Base-by-base conservation (phyloP, 1,140 invertebrate genomes). In the Ericerus pela region DNA sequence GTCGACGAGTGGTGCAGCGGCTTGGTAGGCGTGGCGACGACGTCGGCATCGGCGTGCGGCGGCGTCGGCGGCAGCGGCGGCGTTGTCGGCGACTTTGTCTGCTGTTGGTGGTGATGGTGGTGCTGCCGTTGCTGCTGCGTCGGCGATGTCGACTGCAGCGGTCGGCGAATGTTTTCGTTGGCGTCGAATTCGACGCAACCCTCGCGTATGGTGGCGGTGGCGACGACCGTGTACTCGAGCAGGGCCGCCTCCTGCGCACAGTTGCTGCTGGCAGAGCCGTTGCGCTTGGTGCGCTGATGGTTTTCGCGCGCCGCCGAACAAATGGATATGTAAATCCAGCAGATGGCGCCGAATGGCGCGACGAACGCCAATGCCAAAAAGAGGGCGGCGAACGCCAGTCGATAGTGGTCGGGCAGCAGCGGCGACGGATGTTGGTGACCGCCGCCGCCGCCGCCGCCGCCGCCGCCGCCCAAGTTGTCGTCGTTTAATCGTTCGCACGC, bases 281-380 rank as follows among this genome's bases (percentile, higher is more conserved):
- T 75, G 38, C 63, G 70, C 53, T 79, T 68, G 61, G 67, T 76
- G 37, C 68, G 70, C 67, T 67, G 71, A 64, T 61, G 78, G 69
- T 67, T 75, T 57, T 55, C 70, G 64, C 66, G 74, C 57, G 69
- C 79, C 14, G 65, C 72, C 24, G 67, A 65, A 63, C 73, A 73
- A 56, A 75, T 72, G 16, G 71, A 70, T 36, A 73, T 66, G 62
- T 77, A 76, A 14, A 75, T 70, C 69, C 73, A 79, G 29, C 74
- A 64, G 30, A 75, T 69, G 18, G 70, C 66, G 20, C 72, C 61
- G 31, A 75, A 64, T 1, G 75, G 75, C 28, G 73, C 52, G 18
- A 72, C 56, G 63, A 76, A 77, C 20, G 67, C 61, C 3, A 65
- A 29, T 3, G 57, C 37, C 51, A 58, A 37, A 58, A 57, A 66